Conservation (phyloP, 2,113 vertebrate genomes). For the Thalassoma bifasciatum region DNA sequence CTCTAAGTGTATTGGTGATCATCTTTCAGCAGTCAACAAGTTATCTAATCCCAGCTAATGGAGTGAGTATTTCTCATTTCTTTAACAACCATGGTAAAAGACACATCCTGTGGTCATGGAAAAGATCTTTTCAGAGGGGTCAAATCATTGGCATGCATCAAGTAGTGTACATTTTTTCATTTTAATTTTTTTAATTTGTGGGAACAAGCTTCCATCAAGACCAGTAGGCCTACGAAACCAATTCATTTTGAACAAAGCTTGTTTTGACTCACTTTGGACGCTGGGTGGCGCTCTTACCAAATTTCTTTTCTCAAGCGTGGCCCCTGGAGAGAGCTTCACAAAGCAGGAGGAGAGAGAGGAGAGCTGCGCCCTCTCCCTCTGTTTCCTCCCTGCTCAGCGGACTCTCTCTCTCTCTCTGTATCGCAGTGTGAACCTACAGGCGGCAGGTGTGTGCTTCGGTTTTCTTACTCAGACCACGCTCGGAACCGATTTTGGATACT, state of each 20-base stretch:
- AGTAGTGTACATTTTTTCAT: too few relatives aligned
- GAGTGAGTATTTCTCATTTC: too few relatives aligned
- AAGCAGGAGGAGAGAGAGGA: constrained; percentile 15
- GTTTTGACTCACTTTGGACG: neutral
- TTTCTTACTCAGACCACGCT: constrained; percentile 29
- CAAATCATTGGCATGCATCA: too few relatives aligned
- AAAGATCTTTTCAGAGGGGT: too few relatives aligned
- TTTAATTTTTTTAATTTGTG: too few relatives aligned
- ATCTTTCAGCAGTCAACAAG: too few relatives aligned
- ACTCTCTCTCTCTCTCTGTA: constrained; percentile 31
- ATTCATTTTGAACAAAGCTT: neutral
- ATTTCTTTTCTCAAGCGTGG: constrained; percentile 4
- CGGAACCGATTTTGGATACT: constrained; percentile 22
- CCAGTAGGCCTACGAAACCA: neutral
- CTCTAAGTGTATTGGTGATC: too few relatives aligned
- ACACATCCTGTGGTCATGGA: too few relatives aligned
- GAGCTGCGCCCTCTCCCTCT: constrained; percentile 35
- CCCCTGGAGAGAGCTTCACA: constrained; percentile 27
- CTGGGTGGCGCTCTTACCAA: constrained; percentile 72
- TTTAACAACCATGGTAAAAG: too few relatives aligned
- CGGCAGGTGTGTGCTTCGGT: constrained; percentile 63
- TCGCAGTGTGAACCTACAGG: constrained; percentile 42
- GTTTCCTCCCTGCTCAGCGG: constrained; percentile 32
- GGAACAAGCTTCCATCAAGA: too few relatives aligned
- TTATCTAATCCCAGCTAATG: too few relatives aligned